phyloP scores from a whole-genome alignment of 2,888 invertebrate genomes.

The Crocallis elinguaria region DNA sequence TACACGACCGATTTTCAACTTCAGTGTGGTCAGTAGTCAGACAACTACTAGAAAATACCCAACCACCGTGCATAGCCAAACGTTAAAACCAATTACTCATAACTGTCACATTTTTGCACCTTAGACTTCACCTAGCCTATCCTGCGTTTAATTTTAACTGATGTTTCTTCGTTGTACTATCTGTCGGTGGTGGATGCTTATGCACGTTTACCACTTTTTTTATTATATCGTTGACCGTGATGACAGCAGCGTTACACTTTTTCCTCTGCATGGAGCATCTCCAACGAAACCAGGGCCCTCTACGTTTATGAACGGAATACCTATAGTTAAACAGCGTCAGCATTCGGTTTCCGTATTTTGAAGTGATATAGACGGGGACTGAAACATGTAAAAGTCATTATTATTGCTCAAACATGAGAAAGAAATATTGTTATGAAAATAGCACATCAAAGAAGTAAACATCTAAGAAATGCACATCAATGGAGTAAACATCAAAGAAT shows the following conservation, averaged over 20 bases:
- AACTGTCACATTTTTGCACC: no score
- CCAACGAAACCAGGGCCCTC: constrained; percentile 7
- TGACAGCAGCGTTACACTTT: constrained; percentile 2
- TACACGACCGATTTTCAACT: no score
- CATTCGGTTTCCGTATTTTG: constrained; percentile 16
- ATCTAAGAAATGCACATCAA: no score
- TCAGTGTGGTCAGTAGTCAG: no score
- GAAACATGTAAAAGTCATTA: not conserved
- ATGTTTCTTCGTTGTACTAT: no score
- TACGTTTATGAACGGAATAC: constrained; percentile 7
- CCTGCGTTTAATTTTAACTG: not conserved
- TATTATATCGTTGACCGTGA: not conserved
- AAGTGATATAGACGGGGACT: not conserved
- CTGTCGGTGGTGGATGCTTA: not conserved
- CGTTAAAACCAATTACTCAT: no score
- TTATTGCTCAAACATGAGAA: not conserved
- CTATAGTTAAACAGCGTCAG: constrained; percentile 10
- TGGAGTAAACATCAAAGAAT: no score
- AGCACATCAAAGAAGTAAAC: no score
- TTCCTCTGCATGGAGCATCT: constrained; percentile 3
- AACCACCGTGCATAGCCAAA: no score
- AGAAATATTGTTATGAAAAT: not conserved
- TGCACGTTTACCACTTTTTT: not conserved
- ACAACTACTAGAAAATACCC: no score
- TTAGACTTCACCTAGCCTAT: not conserved